Percentiles rank a stretch among this genome's conserved stretches.
These are phyloP conservation scores for Antigone vipio DNA, from an alignment of 2,113 vertebrate species.

Conservation along the genomic window DNA sequence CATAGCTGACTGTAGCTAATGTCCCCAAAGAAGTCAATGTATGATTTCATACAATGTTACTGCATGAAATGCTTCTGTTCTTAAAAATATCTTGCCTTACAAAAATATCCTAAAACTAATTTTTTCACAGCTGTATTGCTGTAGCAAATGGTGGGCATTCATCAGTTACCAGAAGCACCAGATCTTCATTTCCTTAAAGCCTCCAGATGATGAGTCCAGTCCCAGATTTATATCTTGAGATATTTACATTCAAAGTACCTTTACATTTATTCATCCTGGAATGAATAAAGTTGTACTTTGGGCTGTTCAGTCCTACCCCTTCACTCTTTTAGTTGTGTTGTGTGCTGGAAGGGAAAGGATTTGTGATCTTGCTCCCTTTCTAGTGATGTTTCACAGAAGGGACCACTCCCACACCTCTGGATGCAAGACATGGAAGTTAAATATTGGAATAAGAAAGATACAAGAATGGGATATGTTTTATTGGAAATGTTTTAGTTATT, in stretches of 20 bases:
- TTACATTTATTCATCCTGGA: background rate
- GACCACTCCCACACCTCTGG: background rate
- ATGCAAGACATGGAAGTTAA: background rate
- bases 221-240: background rate
- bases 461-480: rapidly evolving
- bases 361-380: background rate
- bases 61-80: background rate
- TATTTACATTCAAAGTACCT: background rate
- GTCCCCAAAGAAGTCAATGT: background rate
- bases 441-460: background rate
- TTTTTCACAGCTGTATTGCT: background rate
- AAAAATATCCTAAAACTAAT: background rate
- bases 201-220: background rate
- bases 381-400: background rate
- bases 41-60: background rate
- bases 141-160: background rate
- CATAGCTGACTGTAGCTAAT: background rate
- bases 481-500: background rate
- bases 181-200: background rate
- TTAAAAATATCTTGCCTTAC: background rate
- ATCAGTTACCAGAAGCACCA: background rate
- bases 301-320: background rate
- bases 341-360: background rate
- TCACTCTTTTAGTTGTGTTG: background rate
- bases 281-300: background rate